Conservation (phyloP, 2,797 vertebrate genomes). For the Phylloscopus collybita region DNA sequence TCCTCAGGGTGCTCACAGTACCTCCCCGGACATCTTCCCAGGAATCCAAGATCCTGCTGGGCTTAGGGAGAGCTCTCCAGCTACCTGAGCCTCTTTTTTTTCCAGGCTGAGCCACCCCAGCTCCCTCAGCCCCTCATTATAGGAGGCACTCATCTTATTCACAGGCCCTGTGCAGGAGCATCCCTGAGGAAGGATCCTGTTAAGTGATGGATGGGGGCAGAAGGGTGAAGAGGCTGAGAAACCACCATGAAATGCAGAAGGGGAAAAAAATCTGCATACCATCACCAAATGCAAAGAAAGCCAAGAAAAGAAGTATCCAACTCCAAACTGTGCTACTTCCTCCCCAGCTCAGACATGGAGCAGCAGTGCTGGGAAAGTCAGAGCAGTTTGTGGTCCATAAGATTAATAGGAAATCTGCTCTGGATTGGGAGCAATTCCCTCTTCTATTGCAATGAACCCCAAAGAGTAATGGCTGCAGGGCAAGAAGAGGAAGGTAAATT, state of each 20-base stretch:
- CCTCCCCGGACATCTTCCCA: neutral
- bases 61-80: neutral
- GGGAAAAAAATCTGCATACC: neutral
- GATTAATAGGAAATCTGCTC: slow-evolving; percentile 51
- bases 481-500: slow-evolving; percentile 57
- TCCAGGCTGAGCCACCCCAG: neutral
- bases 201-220: neutral
- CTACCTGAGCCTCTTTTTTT: neutral
- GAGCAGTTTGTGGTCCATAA: neutral
- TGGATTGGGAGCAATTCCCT: slow-evolving; percentile 44
- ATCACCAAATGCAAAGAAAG: neutral
- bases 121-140: neutral
- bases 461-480: slow-evolving; percentile 52
- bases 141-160: neutral
- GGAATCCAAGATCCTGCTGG: neutral
- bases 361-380: neutral
- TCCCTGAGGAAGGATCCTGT: neutral
- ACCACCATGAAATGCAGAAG: neutral
- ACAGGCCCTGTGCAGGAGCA: neutral
- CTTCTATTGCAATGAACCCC: slow-evolving; percentile 57
- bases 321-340: neutral
- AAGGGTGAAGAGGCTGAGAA: neutral
- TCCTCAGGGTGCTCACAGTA: neutral
- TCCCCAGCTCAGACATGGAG: neutral
- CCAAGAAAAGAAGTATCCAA: neutral